Base-by-base conservation (phyloP, 2,113 vertebrate genomes). In the Danionella cerebrum region DNA sequence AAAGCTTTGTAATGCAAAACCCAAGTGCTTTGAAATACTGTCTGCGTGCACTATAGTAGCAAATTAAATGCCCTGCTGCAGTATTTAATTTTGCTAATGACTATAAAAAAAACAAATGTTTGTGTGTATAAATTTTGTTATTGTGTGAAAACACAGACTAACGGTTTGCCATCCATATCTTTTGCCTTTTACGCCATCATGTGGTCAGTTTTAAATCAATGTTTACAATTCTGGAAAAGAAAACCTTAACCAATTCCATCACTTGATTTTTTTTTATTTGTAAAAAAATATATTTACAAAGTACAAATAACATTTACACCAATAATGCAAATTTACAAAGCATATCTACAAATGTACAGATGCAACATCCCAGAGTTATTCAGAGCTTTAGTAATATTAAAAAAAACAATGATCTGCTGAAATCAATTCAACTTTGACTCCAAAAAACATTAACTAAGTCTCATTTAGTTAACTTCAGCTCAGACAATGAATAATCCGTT, bases 171-270 rank as follows among this genome's bases (percentile, higher is more conserved):
- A 38, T 7, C 1, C 14, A 65, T 53, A 36, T 7, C 27, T 70
- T 72, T 57, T 38, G 47, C 50, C 6, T 65, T 59, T 10, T 29
- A 36, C 50, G 72, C 72, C 72, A 44, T 53, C 72, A 39, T 54
- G 60, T 74, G 72, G 42, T 21, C 19, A 51, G 2, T 29, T 11
- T 60, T 8, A 31, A n/a, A 10, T 25, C 9, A 11, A 27, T 18
- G 25, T 33, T 5, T 22, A 2, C 6, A 16, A 31, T 2, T n/a
- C n/a, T n/a, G 9, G 29, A 33, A 33, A 33, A 33, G 9, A 33
- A 33, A 33, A 33, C 29, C 5, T 9, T 9, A 33, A 33, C 29
- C 5, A 31, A 33, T 33, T 53, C 4, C 10, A 18, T 18, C n/a
- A 21, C 1, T 22, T 10, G 11, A 1, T 19, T 1, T 7, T 18